A percentile compares a stretch with the other conserved stretches of the same genome.
These are phyloP conservation scores for Anomalospiza imberbis DNA, from an alignment of 2,797 vertebrate species.

Conservation along the genomic window DNA sequence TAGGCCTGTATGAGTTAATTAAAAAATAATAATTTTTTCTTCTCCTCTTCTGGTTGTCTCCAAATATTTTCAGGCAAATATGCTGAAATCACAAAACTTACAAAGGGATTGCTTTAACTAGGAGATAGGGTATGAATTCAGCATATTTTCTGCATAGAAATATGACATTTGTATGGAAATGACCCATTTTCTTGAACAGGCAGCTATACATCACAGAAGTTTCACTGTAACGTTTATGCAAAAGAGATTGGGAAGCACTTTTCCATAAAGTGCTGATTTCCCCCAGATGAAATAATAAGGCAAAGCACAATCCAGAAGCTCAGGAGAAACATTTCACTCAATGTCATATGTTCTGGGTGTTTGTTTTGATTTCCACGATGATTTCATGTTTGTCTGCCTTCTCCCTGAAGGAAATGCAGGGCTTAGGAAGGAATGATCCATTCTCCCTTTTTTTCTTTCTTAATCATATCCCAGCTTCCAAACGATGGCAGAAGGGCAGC, in stretches of 20 bases:
- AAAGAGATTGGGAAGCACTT: neutral
- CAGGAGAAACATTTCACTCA: neutral
- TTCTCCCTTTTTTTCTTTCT: neutral
- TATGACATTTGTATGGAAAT: conserved; percentile 43
- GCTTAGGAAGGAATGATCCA: neutral
- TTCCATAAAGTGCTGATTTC: conserved; percentile 7
- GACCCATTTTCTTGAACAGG: conserved; percentile 47
- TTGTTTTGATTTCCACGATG: neutral
- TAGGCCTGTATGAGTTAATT: conserved; percentile 4
- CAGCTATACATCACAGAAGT: conserved; percentile 32
- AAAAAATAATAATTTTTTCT: neutral
- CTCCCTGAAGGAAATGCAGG: neutral
- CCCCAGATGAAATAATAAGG: neutral
- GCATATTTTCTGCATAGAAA: conserved; percentile 53
- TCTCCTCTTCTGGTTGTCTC: neutral
- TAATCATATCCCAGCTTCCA: neutral
- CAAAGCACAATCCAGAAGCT: neutral
- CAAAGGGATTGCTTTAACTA: neutral
- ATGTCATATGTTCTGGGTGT: neutral
- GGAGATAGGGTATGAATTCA: conserved; percentile 12
- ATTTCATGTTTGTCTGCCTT: neutral
- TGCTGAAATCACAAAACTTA: conserved; percentile 12
- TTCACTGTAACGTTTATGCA: conserved; percentile 18
- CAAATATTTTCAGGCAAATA: neutral
- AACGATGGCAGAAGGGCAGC: neutral